Evolutionary conservation across 2,797 vertebrate genomes (phyloP), one percentile per base, ranked within the genome.

Genomic region (Channa striata): DNA sequence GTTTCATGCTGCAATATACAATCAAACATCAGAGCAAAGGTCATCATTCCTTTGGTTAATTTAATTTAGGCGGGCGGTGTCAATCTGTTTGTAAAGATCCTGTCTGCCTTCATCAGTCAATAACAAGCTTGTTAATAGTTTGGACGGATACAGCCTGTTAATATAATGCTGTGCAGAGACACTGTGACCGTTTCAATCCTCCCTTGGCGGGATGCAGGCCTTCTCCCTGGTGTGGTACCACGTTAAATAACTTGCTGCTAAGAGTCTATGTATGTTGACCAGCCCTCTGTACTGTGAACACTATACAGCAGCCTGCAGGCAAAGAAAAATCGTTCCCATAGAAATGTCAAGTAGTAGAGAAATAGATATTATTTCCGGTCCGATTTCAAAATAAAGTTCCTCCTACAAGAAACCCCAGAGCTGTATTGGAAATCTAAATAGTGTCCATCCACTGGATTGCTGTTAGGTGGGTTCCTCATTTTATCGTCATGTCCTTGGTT

Each of bases 21-120:
- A 44, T 54, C 25, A 40, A 52, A 76, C 13, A 6, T 37, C n/a
- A 34, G 30, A 33, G 37, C 20, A 68, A 57, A 50, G 2, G 30
- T 1, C 47, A 58, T 58, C 2, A 62, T 64, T 68, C 9, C 59
- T 59, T 37, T 4, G 3, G 25, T 2, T 59, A 52, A 81, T 53
- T 67, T 0, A 21, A 20, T 81, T 76, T n/a, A 43, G 11, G 25
- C 42, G 36, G 33, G 30, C 8, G 1, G 21, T 56, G 68, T 78
- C 72, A n/a, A n/a, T n/a, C 80, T 59, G 77, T 80, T 83, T 54
- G 25, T 43, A 53, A 64, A 75, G 68, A 72, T 78, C 73, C 21
- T 17, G 71, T 79, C 66, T 57, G 60, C 54, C 44, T 42, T 54
- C 75, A 80, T 65, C 57, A 56, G 58, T 77, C 76, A 69, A 47